These are phyloP conservation scores for Drosophila sproati DNA, from an alignment of 1,140 invertebrate genomes.

Conservation along the genomic window DNA sequence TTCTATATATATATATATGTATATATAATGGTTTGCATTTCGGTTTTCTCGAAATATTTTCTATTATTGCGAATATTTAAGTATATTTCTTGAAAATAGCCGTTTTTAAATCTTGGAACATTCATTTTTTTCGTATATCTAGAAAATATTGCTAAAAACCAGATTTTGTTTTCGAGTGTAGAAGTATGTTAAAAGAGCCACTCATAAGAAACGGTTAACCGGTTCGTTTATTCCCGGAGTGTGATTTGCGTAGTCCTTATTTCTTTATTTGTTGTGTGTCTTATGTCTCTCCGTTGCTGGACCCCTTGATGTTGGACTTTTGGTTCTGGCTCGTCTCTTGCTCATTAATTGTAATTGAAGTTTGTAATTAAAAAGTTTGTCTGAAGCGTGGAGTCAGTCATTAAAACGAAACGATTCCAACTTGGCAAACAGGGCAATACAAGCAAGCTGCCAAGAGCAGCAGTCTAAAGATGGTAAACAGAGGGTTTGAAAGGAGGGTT, in stretches of 20 bases:
- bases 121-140: too few relatives aligned
- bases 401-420: slow-evolving; percentile 73
- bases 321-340: slow-evolving; percentile 51
- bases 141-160: too few relatives aligned
- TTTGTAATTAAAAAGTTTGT: slow-evolving; percentile 83
- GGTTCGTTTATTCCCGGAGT: background rate
- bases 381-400: slow-evolving; percentile 62
- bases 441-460: slow-evolving; percentile 10
- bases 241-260: background rate
- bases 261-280: background rate
- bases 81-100: too few relatives aligned
- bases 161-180: too few relatives aligned
- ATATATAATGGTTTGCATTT: too few relatives aligned
- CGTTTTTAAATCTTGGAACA: too few relatives aligned
- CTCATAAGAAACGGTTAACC: background rate
- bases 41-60: too few relatives aligned
- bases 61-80: too few relatives aligned
- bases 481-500: background rate
- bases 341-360: slow-evolving; percentile 81
- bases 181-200: background rate
- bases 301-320: slow-evolving; percentile 23
- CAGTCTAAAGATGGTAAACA: background rate
- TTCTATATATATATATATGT: too few relatives aligned
- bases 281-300: background rate
- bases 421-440: slow-evolving; percentile 44